phyloP scores from a whole-genome alignment of 1,140 invertebrate species.

The Pseudomyrmex gracilis region DNA sequence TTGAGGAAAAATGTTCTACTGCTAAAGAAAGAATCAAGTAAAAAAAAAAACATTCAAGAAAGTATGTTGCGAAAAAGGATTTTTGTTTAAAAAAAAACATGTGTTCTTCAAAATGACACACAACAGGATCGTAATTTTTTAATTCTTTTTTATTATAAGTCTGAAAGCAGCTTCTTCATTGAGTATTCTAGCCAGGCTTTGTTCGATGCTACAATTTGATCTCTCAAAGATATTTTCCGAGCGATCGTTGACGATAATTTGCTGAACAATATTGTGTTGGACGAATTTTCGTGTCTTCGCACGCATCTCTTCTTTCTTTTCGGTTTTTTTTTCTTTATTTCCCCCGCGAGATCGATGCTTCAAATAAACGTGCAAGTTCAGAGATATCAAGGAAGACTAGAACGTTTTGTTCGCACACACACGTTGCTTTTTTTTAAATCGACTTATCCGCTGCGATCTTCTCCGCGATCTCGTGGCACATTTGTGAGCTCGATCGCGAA shows the following conservation, averaged over 20 bases:
- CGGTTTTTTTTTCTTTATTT: background rate
- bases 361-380: conserved; percentile 23
- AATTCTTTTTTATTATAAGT: conserved; percentile 76
- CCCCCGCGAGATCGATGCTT: conserved; percentile 7
- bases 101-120: conserved; percentile 26
- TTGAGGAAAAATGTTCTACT: too few relatives aligned
- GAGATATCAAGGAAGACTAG: conserved; percentile 54
- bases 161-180: conserved; percentile 76
- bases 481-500: background rate
- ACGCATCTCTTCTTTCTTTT: background rate
- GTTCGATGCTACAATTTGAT: conserved; percentile 77
- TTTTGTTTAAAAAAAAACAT: background rate
- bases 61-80: too few relatives aligned
- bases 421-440: background rate
- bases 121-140: conserved; percentile 43
- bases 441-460: background rate
- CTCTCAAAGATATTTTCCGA: conserved; percentile 68
- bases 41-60: too few relatives aligned
- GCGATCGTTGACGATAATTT: conserved; percentile 68
- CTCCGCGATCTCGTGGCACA: background rate
- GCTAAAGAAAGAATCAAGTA: too few relatives aligned
- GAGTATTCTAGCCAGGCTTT: conserved; percentile 76
- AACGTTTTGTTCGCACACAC: conserved; percentile 19
- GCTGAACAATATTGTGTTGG: conserved; percentile 42
- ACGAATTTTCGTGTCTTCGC: conserved; percentile 43